Evolutionary conservation across 1,140 invertebrate species (phyloP), one percentile per base, ranked within the genome.

Genomic region (Cydia splendana): DNA sequence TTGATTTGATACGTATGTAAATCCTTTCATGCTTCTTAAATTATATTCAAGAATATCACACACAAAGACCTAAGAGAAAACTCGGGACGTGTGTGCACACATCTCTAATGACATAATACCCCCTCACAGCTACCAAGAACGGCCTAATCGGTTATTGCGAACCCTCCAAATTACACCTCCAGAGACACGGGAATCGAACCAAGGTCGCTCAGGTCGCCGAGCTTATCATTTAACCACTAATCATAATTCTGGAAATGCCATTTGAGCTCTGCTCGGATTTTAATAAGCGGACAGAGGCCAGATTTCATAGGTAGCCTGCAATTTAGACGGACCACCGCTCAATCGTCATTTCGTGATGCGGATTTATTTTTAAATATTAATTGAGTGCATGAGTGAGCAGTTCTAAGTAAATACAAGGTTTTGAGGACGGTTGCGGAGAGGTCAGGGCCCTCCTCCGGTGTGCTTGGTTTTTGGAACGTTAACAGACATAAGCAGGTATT

Each of bases 151-250:
- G 78, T 89, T 91, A 88, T 87, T 81, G 84, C 83, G 89, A 91
- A 91, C 84, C 81, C 82, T 81, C 83, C 79, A 93, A 93, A 93
- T 93, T 93, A 90, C 86, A 91, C 85, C 78, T 87, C 77, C 89
- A 92, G 87, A 91, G 91, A 93, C 91, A 93, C 90, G 87, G 88
- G 87, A 89, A 84, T 88, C 90, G 84, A 84, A 83, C 84, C 91
- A 91, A 93, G 91, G 91, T 89, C 91, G 86, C 84, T 77, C 77
- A 80, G 90, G 91, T 90, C 90, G 82, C 82, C 81, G 82, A 82
- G 85, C 87, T 91, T 90, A 93, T 93, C 90, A 91, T 92, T 91
- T 91, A 87, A 82, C 82, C 84, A 82, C 87, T 91, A 92, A 92
- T 90, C 87, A 93, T 89, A 82, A 89, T 89, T 82, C 79, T 81